A percentile compares a stretch with the other conserved stretches of the same genome.
phyloP scores from a whole-genome alignment of 2,113 vertebrate species.

The Megaleporinus macrocephalus region DNA sequence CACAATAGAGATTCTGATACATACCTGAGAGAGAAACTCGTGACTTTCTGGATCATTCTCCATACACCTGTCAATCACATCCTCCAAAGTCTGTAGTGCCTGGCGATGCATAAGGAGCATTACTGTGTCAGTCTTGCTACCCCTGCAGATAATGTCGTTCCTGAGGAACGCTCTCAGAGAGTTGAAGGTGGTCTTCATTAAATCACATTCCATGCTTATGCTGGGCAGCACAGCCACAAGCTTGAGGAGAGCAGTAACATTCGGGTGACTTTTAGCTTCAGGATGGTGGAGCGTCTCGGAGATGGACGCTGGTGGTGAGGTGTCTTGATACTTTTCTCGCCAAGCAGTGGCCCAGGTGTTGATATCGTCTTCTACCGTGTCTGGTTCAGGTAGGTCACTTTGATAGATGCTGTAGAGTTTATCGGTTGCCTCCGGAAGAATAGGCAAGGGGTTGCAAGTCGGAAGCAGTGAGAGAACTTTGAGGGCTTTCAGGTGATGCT shows the following conservation, averaged over 20 bases:
- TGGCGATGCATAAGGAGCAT: conserved; percentile 88
- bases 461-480: conserved; percentile 91
- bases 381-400: conserved; percentile 87
- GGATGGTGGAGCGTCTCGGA: conserved; percentile 89
- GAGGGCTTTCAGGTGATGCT: conserved; percentile 88
- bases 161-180: conserved; percentile 85
- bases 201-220: conserved; percentile 90
- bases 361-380: conserved; percentile 87
- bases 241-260: conserved; percentile 86
- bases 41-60: conserved; percentile 83
- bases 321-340: conserved; percentile 91
- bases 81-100: conserved; percentile 85
- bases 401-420: conserved; percentile 87
- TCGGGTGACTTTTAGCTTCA: conserved; percentile 89
- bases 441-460: conserved; percentile 88
- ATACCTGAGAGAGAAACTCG: conserved; percentile 70
- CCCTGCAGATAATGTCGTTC: conserved; percentile 79
- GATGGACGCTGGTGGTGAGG: conserved; percentile 87
- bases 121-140: conserved; percentile 81
- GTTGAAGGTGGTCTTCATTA: conserved; percentile 86
- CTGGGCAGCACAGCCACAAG: conserved; percentile 89
- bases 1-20: too few relatives aligned
- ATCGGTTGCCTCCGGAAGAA: conserved; percentile 83
- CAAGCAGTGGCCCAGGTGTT: conserved; percentile 91
- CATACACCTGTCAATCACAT: conserved; percentile 89